Base-by-base conservation (phyloP, 2,797 vertebrate genomes). In the Tinamus major region DNA sequence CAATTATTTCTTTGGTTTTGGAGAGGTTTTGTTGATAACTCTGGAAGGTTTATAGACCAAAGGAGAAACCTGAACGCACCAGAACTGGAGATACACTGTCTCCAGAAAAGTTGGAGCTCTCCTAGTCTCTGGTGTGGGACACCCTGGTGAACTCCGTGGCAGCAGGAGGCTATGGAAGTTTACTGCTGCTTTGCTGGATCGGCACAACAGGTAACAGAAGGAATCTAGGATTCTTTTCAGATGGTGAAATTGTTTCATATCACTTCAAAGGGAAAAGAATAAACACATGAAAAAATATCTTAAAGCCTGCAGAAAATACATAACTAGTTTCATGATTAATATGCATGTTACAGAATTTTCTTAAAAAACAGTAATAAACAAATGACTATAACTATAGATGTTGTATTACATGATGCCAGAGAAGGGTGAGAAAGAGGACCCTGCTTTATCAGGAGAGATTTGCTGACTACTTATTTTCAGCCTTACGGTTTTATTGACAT, bases 371-470 rank as follows among this genome's bases (percentile, higher is more conserved):
- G 31, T 13, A 2, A 42, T 35, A 82, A 55, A 56, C 44, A 17
- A 1, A 0, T 62, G 0, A 24, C 33, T 51, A 4, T 2, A 56
- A 7, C 46, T 42, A 44, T 1, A 65, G 10, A 3, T 37, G 27
- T 76, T 86, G 6, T 35, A 71, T 31, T 42, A 71, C 5, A 51
- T 0, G 2, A 18, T 27, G 46, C 13, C 13, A 62, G 35, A n/a
- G 5, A 8, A 8, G 3, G 2, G 2, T 70, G 41, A 79, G 14
- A 33, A 61, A 31, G 4, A 62, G 16, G 70, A 74, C 4, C 14
- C 2, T 61, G 16, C 5, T 85, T 64, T 83, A 53, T 61, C 62
- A 29, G 70, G 14, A 24, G 13, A 78, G 29, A 44, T 42, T 90
- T 16, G n/a, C 44, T 29, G 56, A 51, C 48, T 44, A 29, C 21